phyloP scores from a whole-genome alignment of 2,113 vertebrate genomes.

The Protobothrops mucrosquamatus region DNA sequence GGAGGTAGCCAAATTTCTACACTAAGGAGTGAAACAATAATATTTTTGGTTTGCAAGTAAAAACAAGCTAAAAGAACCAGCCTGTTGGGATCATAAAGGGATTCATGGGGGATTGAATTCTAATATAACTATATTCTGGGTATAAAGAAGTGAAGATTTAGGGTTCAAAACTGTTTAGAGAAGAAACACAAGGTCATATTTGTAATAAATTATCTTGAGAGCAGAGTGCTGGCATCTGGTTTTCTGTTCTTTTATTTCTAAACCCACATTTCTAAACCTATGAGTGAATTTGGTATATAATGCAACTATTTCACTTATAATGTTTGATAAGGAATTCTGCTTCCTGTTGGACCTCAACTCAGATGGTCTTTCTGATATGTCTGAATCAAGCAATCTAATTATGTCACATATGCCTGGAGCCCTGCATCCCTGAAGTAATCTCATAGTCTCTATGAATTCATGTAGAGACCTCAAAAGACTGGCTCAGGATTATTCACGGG shows the following conservation, averaged over 20 bases:
- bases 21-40: conserved; percentile 71
- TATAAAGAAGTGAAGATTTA: conserved; percentile 51
- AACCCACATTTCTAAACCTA: conserved; percentile 29
- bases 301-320: conserved; percentile 41
- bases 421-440: background rate
- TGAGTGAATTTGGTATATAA: conserved; percentile 37
- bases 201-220: conserved; percentile 64
- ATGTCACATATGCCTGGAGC: background rate
- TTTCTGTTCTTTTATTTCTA: conserved; percentile 41
- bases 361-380: background rate
- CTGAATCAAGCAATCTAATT: background rate
- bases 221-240: conserved; percentile 46
- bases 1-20: conserved; percentile 74
- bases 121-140: conserved; percentile 55
- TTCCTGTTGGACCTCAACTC: background rate
- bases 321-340: conserved; percentile 38
- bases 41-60: conserved; percentile 80
- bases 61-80: conserved; percentile 68
- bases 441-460: background rate
- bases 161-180: conserved; percentile 57
- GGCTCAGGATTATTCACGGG: background rate
- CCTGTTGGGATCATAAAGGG: conserved; percentile 67
- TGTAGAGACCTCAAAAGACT: background rate
- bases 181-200: conserved; percentile 61
- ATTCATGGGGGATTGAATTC: conserved; percentile 63